Evolutionary conservation across 2,888 invertebrate genomes (phyloP), one percentile per base, ranked within the genome.

Genomic region (Cheilosia pagana): DNA sequence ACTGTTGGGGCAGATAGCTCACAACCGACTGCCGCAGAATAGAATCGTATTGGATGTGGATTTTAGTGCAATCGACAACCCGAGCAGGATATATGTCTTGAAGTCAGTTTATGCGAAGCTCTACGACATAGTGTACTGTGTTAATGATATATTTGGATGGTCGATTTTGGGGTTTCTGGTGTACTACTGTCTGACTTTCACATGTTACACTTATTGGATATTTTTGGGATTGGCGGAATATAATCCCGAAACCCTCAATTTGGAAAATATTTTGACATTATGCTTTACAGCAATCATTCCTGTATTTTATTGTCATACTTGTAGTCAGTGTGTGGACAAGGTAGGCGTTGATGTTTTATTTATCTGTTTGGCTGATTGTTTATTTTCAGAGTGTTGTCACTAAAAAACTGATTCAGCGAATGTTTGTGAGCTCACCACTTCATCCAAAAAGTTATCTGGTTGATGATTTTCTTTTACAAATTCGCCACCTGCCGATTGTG

Each of bases 91-190:
- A 41, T 25, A 28, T n/a, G 25, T 48, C 1, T 25, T 82, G 5
- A 82, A 77, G 31, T 16, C 14, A 0, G 7, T 62, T 6, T 57
- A 82, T 39, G 35, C 48, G 1, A 65, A 67, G 35, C 14, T 82
- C 4, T 41, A 45, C 16, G 72, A 82, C 28, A 14, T 62, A n/a
- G 67, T 82, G 4, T 2, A n/a, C 3, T 60, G 53, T 8, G 39
- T 71, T 0, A 82, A 82, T 16, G 77, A 72, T 5, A 48, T 21
- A 6, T 77, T 77, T 50, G 82, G 77, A 5, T 82, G 65, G 67
- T 77, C 82, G 10, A 67, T 62, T 23, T 19, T 82, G 1, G n/a
- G 35, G 0, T 2, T 67, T 1, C 16, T 60, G 3, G 5, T 77
- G 3, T 72, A 72, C 25, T 82, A 39, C 14, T 41, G 59, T 14